These are phyloP conservation scores for Diorhabda elongata DNA, from an alignment of 1,140 invertebrate species.

Conservation along the genomic window DNA sequence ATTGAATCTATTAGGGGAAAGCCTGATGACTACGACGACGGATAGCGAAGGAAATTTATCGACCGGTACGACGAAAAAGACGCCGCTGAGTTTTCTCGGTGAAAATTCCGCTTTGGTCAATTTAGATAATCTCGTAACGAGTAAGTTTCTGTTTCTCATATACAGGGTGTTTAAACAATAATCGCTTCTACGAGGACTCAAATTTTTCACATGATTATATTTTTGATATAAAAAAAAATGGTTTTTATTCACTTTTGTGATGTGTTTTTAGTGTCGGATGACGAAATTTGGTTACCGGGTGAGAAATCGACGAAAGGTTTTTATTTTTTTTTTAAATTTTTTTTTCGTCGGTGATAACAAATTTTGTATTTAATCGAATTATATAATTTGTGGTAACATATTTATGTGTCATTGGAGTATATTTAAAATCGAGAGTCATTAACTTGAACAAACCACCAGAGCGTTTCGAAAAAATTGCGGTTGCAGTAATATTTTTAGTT, in stretches of 20 bases:
- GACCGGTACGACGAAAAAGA: slow-evolving; percentile 67
- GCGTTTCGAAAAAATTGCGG: too few relatives aligned
- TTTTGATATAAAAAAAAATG: not conserved
- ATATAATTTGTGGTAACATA: too few relatives aligned
- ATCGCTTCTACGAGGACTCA: not conserved
- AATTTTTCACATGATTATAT: too few relatives aligned
- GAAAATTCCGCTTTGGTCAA: slow-evolving; percentile 93
- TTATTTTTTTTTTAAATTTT: too few relatives aligned
- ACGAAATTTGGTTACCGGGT: not conserved
- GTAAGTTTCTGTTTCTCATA: slow-evolving; percentile 23
- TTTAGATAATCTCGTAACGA: slow-evolving; percentile 87
- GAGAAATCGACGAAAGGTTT: too few relatives aligned
- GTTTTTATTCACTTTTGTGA: not conserved
- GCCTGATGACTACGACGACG: slow-evolving; percentile 46
- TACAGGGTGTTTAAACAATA: not conserved
- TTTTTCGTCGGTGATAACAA: too few relatives aligned
- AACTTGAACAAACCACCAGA: too few relatives aligned
- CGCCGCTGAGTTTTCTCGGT: slow-evolving; percentile 87
- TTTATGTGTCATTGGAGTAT: too few relatives aligned
- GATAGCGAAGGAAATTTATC: slow-evolving; percentile 37
- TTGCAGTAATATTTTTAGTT: too few relatives aligned
- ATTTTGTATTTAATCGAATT: too few relatives aligned
- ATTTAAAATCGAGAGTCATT: too few relatives aligned
- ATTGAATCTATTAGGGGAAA: slow-evolving; percentile 58
- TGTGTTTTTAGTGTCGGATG: not conserved